Evolutionary conservation across 1,140 invertebrate species (phyloP).

Genomic region (Frieseomelitta varia): DNA sequence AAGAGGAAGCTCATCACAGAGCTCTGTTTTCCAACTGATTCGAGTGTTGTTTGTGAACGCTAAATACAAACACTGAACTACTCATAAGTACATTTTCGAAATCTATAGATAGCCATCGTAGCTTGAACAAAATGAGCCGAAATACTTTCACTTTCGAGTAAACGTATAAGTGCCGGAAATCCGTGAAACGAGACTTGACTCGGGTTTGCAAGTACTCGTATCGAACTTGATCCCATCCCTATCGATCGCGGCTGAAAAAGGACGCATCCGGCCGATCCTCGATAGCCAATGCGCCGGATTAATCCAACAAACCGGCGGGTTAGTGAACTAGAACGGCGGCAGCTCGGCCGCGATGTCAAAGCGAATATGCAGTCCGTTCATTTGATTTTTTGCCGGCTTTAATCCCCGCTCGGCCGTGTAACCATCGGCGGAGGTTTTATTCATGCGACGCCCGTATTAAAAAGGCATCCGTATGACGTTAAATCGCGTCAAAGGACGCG

Average conservation of each 20-base stretch:
- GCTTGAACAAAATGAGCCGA: too few relatives aligned
- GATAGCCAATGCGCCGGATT: constrained; percentile 65
- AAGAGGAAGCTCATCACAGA: too few relatives aligned
- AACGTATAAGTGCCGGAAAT: too few relatives aligned
- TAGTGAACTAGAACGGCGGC: constrained; percentile 66
- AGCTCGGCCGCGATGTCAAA: constrained; percentile 25
- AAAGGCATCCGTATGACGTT: constrained; percentile 22
- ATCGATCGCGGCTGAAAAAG: constrained; percentile 11
- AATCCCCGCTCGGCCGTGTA: constrained; percentile 38
- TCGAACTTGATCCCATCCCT: too few relatives aligned
- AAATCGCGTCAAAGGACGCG: constrained; percentile 46
- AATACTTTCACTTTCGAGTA: too few relatives aligned
- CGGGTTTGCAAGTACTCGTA: too few relatives aligned
- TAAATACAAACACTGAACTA: too few relatives aligned
- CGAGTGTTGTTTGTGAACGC: too few relatives aligned
- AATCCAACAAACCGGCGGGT: constrained; percentile 71
- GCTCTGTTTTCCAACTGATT: too few relatives aligned
- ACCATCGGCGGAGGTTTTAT: constrained; percentile 34
- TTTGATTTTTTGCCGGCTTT: constrained; percentile 47
- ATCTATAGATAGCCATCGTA: too few relatives aligned
- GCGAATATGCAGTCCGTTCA: constrained; percentile 40
- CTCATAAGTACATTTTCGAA: too few relatives aligned
- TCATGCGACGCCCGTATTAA: constrained; percentile 32
- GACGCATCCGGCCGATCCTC: constrained; percentile 16
- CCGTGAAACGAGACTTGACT: too few relatives aligned